These are phyloP conservation scores for Parnassius glacialis DNA, from an alignment of 2,888 invertebrate species.

Conservation along the genomic window DNA sequence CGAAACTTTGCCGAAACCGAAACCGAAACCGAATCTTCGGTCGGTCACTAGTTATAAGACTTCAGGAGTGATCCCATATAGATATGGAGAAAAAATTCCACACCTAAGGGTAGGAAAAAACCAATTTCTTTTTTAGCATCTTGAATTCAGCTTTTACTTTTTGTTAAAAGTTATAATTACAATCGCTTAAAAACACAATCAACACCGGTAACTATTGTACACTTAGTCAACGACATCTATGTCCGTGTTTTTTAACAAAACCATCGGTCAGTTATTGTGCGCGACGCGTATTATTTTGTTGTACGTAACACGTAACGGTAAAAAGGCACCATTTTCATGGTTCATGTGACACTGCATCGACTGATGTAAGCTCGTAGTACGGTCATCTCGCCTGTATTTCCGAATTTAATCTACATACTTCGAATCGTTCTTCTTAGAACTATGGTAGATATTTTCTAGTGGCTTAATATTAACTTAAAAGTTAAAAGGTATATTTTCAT, in stretches of 20 bases:
- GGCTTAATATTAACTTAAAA: neutral
- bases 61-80: too few relatives aligned
- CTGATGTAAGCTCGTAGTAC: slow-evolving; percentile 9
- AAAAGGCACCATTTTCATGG: slow-evolving; percentile 55
- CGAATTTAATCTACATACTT: neutral
- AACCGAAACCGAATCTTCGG: too few relatives aligned
- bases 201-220: slow-evolving; percentile 2
- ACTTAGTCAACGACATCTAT: slow-evolving; percentile 31
- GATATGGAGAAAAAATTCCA: too few relatives aligned
- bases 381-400: neutral
- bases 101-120: too few relatives aligned
- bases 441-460: slow-evolving; percentile 5
- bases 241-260: slow-evolving; percentile 33
- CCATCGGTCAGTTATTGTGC: slow-evolving; percentile 57
- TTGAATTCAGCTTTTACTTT: too few relatives aligned
- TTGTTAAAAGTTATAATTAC: too few relatives aligned
- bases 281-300: slow-evolving; percentile 56
- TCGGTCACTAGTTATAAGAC: too few relatives aligned
- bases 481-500: too few relatives aligned
- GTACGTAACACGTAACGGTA: slow-evolving; percentile 67
- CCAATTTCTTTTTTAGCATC: too few relatives aligned
- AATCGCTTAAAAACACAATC: neutral
- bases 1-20: too few relatives aligned
- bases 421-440: neutral
- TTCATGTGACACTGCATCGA: slow-evolving; percentile 19